phyloP scores from a whole-genome alignment of 2,888 invertebrate genomes.

The Campoletis raptor region DNA sequence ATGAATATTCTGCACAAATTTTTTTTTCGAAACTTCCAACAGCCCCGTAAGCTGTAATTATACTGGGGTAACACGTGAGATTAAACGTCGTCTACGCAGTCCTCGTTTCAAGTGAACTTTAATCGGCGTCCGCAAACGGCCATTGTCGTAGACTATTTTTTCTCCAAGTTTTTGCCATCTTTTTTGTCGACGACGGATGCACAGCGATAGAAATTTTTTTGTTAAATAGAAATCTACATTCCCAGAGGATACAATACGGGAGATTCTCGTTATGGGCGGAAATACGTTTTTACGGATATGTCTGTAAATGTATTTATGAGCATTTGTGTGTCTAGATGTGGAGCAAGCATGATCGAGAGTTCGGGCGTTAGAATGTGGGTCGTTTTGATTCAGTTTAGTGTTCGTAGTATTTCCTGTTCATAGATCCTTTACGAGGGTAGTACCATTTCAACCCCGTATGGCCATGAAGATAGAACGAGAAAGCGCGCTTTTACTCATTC shows the following conservation, averaged over 20 bases:
- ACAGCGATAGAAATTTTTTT: conserved; percentile 35
- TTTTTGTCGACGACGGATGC: conserved; percentile 38
- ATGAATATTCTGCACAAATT: neutral
- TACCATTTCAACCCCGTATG: conserved; percentile 58
- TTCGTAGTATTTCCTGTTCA: conserved; percentile 81
- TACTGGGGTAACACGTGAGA: neutral
- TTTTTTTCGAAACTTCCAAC: neutral
- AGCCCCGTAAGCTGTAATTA: neutral
- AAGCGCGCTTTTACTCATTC: conserved; percentile 66
- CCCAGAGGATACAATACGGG: conserved; percentile 35
- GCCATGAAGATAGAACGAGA: conserved; percentile 62
- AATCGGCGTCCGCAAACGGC: neutral
- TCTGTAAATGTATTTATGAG: neutral
- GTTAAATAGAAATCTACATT: conserved; percentile 55
- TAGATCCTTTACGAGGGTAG: conserved; percentile 71
- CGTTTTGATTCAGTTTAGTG: conserved; percentile 78
- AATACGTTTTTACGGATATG: conserved; percentile 10
- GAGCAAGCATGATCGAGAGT: conserved; percentile 43
- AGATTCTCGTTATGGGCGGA: conserved; percentile 15
- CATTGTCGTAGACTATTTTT: neutral
- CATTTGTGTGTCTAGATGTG: conserved; percentile 12
- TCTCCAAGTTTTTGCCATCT: conserved; percentile 9
- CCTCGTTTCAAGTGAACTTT: neutral
- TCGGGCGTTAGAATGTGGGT: conserved; percentile 77
- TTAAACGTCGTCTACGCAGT: neutral